A percentile compares a stretch with the other conserved stretches of the same genome.
Conservation (phyloP, 2,888 invertebrate genomes). For the Metopia argyrocephala region DNA sequence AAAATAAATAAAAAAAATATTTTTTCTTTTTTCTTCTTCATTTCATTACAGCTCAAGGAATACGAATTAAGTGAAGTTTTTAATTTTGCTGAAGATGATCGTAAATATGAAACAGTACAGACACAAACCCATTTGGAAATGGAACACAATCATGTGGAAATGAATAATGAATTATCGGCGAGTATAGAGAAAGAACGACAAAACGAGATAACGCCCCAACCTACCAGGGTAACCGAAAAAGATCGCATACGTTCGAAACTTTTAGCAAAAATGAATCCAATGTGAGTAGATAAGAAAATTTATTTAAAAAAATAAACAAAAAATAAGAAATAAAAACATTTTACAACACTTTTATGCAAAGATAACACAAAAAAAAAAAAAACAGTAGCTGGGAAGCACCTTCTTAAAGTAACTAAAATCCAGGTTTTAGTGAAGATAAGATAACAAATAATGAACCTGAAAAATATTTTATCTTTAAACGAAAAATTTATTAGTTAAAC, state of each 20-base stretch:
- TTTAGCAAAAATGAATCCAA: conserved; percentile 78
- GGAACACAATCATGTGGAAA: conserved; percentile 81
- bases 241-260: conserved; percentile 78
- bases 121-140: conserved; percentile 78
- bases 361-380: neutral
- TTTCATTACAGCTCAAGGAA: conserved; percentile 85
- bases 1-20: neutral
- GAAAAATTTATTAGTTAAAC: neutral
- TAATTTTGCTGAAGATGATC: conserved; percentile 89
- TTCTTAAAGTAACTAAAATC: neutral
- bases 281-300: conserved; percentile 71
- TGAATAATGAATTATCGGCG: conserved; percentile 87
- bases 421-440: conserved; percentile 54
- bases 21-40: conserved; percentile 19
- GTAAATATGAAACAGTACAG: conserved; percentile 84
- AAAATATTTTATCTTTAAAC: neutral
- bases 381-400: conserved; percentile 12
- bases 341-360: neutral
- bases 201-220: conserved; percentile 80
- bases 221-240: conserved; percentile 79
- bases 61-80: conserved; percentile 93
- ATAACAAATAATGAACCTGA: neutral
- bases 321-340: neutral
- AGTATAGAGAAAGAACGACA: conserved; percentile 89
- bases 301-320: neutral